Evolutionary conservation across 1,140 invertebrate species (phyloP).

Genomic region (Asbolus verrucosus): DNA sequence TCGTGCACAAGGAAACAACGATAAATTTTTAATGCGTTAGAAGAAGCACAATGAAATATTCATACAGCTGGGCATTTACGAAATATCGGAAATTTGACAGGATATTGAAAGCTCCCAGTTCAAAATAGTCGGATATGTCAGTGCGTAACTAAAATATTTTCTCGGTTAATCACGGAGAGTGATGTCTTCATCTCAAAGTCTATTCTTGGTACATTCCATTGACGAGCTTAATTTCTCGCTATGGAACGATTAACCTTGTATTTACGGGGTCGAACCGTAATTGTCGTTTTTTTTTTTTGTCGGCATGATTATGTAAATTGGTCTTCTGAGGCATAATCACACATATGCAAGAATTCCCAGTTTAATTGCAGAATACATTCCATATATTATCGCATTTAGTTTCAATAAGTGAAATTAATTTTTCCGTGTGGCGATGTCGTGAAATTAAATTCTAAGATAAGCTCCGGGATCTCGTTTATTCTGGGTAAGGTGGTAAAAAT

Average conservation of each 20-base stretch:
- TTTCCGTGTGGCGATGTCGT: background rate
- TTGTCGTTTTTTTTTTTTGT: background rate
- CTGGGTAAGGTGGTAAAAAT: conserved; percentile 26
- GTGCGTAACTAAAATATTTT: conserved; percentile 1
- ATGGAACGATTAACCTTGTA: conserved; percentile 20
- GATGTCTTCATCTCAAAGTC: conserved; percentile 11
- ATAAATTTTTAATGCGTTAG: conserved; percentile 22
- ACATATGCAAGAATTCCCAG: too few relatives aligned
- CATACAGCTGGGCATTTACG: conserved; percentile 16
- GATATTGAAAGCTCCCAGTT: conserved; percentile 38
- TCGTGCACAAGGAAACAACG: conserved; percentile 3
- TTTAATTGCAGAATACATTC: too few relatives aligned
- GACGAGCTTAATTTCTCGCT: conserved; percentile 5
- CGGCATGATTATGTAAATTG: too few relatives aligned
- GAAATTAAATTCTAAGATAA: conserved; percentile 29
- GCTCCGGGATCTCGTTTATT: background rate
- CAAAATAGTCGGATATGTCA: conserved; percentile 1
- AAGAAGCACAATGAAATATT: conserved; percentile 25
- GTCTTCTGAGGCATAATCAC: background rate
- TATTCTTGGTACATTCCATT: background rate
- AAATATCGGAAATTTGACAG: conserved; percentile 43
- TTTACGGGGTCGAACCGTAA: background rate
- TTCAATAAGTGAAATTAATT: background rate
- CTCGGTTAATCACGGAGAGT: conserved; percentile 13
- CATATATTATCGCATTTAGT: background rate